These are phyloP conservation scores for Ernsta delagoae DNA, from an alignment of 2,888 invertebrate genomes.

Conservation along the genomic window DNA sequence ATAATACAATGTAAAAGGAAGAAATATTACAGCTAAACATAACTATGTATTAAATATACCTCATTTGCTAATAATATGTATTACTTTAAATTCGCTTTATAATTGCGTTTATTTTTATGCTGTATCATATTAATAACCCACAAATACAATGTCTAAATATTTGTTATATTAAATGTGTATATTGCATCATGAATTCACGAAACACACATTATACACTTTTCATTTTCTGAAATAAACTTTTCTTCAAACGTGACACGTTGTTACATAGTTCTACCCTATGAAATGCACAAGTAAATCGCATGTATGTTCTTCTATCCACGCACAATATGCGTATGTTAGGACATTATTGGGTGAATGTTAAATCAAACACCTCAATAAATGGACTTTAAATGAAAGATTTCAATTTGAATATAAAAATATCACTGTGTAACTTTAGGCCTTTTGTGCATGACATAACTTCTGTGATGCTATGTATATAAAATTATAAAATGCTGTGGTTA, in stretches of 20 bases:
- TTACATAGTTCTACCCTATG: constrained; percentile 45
- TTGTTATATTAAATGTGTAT: constrained; percentile 51
- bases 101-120: constrained; percentile 61
- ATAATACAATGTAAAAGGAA: constrained; percentile 50
- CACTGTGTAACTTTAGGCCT: constrained; percentile 46
- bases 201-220: constrained; percentile 56
- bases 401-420: constrained; percentile 32
- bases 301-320: constrained; percentile 10
- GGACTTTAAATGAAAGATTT: constrained; percentile 18
- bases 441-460: constrained; percentile 33
- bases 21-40: constrained; percentile 63
- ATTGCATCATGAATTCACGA: constrained; percentile 69
- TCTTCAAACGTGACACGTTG: constrained; percentile 45
- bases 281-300: constrained; percentile 53
- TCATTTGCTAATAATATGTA: constrained; percentile 57
- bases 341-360: constrained; percentile 12
- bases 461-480: constrained; percentile 41
- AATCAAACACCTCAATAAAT: constrained; percentile 17
- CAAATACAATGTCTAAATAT: constrained; percentile 54
- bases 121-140: constrained; percentile 65
- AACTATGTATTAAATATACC: constrained; percentile 65
- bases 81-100: constrained; percentile 62
- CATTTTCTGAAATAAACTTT: constrained; percentile 38
- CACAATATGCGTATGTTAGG: constrained; percentile 9
- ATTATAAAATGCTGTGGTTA: background rate